phyloP scores from a whole-genome alignment of 2,888 invertebrate genomes.

The Lasioglossum lativentre region DNA sequence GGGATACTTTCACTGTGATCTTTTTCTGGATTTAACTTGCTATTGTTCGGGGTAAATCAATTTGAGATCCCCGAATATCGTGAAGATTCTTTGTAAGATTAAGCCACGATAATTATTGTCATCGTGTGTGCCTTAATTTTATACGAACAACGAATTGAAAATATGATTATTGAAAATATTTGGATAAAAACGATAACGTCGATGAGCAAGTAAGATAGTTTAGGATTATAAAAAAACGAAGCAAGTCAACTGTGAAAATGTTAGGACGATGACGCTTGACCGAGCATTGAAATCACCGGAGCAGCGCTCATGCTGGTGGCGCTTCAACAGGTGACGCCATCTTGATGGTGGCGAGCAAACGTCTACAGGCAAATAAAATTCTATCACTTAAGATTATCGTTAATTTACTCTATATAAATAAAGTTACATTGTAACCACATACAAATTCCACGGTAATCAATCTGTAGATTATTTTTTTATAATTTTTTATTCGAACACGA shows the following conservation, averaged over 20 bases:
- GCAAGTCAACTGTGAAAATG: neutral
- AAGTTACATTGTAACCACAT: neutral
- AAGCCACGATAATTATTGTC: neutral
- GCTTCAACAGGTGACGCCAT: constrained; percentile 14
- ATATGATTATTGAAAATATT: neutral
- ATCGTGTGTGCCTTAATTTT: neutral
- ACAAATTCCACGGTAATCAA: neutral
- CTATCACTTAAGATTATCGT: too few species aligned
- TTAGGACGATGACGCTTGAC: neutral
- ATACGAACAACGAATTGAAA: too few species aligned
- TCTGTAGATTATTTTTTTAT: neutral
- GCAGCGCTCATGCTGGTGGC: neutral
- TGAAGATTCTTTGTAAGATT: too few species aligned
- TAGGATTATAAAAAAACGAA: too few species aligned
- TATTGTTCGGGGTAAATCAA: neutral
- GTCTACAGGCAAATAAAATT: neutral
- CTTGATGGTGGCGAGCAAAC: neutral
- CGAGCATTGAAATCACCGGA: neutral
- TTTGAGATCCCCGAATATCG: neutral
- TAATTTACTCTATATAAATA: too few species aligned
- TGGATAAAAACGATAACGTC: too few species aligned
- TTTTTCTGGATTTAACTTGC: neutral
- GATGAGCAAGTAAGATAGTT: neutral
- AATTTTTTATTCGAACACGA: neutral
- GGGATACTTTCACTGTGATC: neutral